A percentile compares a stretch with the other conserved stretches of the same genome.
phyloP scores from a whole-genome alignment of 2,113 vertebrate genomes.

The Rhea pennata region DNA sequence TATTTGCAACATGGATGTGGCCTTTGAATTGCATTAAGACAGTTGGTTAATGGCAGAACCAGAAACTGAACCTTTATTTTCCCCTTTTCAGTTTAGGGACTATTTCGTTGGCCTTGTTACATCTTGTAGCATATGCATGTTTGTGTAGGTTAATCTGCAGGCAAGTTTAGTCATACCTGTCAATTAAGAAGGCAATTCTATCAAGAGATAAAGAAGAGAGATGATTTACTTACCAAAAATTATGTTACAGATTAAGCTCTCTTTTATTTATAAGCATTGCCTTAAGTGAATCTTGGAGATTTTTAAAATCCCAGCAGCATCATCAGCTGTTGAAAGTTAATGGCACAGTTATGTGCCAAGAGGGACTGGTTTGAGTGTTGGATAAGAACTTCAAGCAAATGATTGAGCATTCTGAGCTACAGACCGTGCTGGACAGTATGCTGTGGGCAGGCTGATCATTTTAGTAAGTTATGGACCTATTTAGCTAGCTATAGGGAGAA shows the following conservation, averaged over 20 bases:
- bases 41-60: not conserved
- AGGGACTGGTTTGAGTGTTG: not conserved
- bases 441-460: not conserved
- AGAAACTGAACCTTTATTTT: not conserved
- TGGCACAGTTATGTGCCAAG: not conserved
- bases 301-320: not conserved
- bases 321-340: not conserved
- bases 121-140: not conserved
- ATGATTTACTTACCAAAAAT: not conserved
- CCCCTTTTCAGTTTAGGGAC: not conserved
- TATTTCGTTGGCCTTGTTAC: not conserved
- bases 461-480: not conserved
- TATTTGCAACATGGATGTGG: not conserved
- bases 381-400: not conserved
- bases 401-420: not conserved
- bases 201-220: not conserved
- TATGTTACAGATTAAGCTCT: not conserved
- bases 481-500: not conserved
- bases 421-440: not conserved
- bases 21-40: not conserved
- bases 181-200: not conserved
- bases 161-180: not conserved
- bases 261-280: not conserved
- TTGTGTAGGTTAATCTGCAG: not conserved
- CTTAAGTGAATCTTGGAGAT: not conserved